Evolutionary conservation across 2,113 vertebrate genomes (phyloP), one percentile per base, ranked within the genome.

Genomic region (Lepus europaeus): DNA sequence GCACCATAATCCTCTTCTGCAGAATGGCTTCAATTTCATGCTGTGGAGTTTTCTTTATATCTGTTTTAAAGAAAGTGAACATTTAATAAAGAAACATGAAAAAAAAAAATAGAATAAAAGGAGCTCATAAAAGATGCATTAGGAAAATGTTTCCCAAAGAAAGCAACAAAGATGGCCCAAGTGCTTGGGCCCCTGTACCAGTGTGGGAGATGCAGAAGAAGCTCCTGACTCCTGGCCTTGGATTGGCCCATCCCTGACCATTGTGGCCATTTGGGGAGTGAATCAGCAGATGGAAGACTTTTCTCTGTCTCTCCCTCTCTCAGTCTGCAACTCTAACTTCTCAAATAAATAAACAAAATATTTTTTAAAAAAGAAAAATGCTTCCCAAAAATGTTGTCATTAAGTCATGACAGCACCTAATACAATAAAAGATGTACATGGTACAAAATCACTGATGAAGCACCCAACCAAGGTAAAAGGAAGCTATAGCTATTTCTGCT

Each of bases 1-100:
- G 98, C 95, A 99, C 97, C 99, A 99, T 98, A 86, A 99, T 99
- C 94, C 99, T 98, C 81, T 99, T 97, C 97, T 74, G 98, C 49
- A 99, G 98, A 88, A 99, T 79, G 7, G 97, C 97, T 90, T 98
- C 97, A 31, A 99, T 98, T 96, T 99, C 99, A 29, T 97, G 95
- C 96, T 98, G 98, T 56, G 98, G 5, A 2, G 59, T 96, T 87
- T 89, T 95, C 74, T 89, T 88, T 61, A 56, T 6, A 85, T n/a
- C 96, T 94, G 66, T 89, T 96, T 91, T 59, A 96, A 97, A 95
- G 39, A 92, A 73, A 91, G 22, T 22, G 45, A 91, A 82, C 87
- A n/a, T 16, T 0, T 31, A 82, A 45, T 10, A 76, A 45, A 22
- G 33, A 69, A 49, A 83, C 29, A 22, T 9, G 31, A 19, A 74